Conservation (phyloP, 2,113 vertebrate species). For the Platysternon megacephalum region DNA sequence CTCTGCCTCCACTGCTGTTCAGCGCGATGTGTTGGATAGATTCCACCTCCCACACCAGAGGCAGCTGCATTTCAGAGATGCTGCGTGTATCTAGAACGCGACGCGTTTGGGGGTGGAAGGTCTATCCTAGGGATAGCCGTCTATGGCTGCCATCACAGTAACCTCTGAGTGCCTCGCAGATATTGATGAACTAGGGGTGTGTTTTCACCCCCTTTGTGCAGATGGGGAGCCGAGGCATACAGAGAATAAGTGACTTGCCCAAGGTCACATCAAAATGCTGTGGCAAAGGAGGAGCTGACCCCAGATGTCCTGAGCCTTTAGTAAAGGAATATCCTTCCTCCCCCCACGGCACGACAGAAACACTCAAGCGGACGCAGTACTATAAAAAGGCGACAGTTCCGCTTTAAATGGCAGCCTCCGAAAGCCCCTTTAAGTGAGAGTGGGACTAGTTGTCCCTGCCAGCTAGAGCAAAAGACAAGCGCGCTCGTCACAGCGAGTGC, state of each 20-base stretch:
- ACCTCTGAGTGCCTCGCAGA: background rate
- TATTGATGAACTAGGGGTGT: background rate
- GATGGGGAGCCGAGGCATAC: background rate
- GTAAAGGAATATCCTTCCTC: background rate
- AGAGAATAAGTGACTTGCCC: background rate
- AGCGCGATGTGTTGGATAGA: background rate
- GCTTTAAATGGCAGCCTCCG: background rate
- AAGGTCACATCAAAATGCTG: background rate
- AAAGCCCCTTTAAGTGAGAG: background rate
- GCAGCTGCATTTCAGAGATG: background rate
- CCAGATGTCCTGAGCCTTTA: background rate
- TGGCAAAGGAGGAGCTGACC: background rate
- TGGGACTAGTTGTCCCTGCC: background rate
- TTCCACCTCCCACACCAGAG: background rate
- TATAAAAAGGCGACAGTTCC: background rate
- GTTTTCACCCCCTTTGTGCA: background rate
- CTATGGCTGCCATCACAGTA: background rate
- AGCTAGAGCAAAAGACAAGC: background rate
- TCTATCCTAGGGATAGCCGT: background rate
- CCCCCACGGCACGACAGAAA: background rate
- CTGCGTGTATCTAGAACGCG: background rate
- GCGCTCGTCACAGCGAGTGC: background rate
- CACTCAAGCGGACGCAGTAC: accelerated
- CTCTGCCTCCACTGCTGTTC: background rate
- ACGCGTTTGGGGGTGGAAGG: background rate